Evolutionary conservation across 1,140 invertebrate genomes (phyloP), one percentile per base, ranked within the genome.

Genomic region (Zaprionus davidi): DNA sequence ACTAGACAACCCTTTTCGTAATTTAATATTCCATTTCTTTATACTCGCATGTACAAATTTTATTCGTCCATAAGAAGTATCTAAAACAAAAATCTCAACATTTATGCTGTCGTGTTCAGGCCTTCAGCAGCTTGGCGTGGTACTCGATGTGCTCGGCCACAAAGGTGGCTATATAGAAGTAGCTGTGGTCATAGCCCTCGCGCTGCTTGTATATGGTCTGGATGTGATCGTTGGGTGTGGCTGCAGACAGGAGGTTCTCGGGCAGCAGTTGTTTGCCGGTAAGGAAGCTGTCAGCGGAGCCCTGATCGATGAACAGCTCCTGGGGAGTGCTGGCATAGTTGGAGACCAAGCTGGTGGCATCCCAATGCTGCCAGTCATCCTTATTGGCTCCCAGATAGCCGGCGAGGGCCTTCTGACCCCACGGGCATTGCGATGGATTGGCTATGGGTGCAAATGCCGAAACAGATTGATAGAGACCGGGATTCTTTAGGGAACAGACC

Each of bases 381-480:
- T 95, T 93, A 13, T 92, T 76, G 36, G 94, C 93, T 56, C 98
- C 98, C 20, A 99, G 94, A 92, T 99, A 99, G 6, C 96, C 97
- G 68, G 93, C 93, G 71, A 99, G 97, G 11, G 97, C 97, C 92
- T 97, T 98, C 49, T 96, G 93, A 1, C 98, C 98, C 98, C 98
- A 99, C 4, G 95, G 94, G 85, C 96, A 96, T 46, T 95, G 93
- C 13, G 94, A 95, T 0, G 99, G 98, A 94, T 99, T 98, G 59
- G 96, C 96, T 88, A 99, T 99, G 0, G 99, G 98, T 22, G 99
- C 95, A 95, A 99, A 99, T n/a, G 98, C 98, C 70, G 98, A 99
- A 0, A 99, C 98, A 44, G 97, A 96, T 79, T 95, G 95, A 93
- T 98, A 99, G 69, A 96, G 93, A 5, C 96, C 96, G 24, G 98